Evolutionary conservation across 2,888 invertebrate genomes (phyloP).

Genomic region (Hypomecis atomaria): DNA sequence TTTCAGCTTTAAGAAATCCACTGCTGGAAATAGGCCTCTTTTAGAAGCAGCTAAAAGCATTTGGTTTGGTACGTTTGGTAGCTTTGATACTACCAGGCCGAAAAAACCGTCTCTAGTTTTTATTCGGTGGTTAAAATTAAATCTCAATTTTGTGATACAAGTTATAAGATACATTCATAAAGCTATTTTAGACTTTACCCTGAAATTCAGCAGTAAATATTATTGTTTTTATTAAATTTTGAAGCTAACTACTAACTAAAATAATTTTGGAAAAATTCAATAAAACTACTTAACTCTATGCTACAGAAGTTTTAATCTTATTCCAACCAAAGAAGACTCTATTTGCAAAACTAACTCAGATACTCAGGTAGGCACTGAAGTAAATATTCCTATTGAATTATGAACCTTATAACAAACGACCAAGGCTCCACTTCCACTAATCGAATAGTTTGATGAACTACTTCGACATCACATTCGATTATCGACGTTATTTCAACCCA

Average conservation of each 20-base stretch:
- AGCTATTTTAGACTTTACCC: too few relatives aligned
- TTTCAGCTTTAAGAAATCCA: too few relatives aligned
- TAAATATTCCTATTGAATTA: conserved; percentile 26
- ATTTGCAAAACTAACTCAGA: conserved; percentile 7
- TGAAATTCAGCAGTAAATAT: too few relatives aligned
- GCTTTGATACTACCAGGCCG: too few relatives aligned
- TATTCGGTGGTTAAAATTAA: too few relatives aligned
- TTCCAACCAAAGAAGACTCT: conserved; percentile 1
- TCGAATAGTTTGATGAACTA: conserved; percentile 34
- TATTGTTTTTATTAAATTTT: too few relatives aligned
- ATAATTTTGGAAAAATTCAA: conserved; percentile 8
- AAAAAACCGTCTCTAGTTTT: too few relatives aligned
- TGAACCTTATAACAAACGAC: conserved; percentile 33
- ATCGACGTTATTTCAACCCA: conserved; percentile 17
- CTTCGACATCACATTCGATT: conserved; percentile 14
- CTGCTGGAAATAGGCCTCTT: too few relatives aligned
- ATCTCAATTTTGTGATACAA: too few relatives aligned
- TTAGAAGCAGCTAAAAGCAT: too few relatives aligned
- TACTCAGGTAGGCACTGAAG: conserved; percentile 18
- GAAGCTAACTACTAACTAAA: not conserved
- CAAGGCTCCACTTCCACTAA: conserved; percentile 32
- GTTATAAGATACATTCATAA: too few relatives aligned
- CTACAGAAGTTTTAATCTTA: not conserved
- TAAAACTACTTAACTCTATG: not conserved
- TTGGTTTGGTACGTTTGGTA: too few relatives aligned